Conservation (phyloP, 2,797 vertebrate genomes). For the Gambelia wislizenii region DNA sequence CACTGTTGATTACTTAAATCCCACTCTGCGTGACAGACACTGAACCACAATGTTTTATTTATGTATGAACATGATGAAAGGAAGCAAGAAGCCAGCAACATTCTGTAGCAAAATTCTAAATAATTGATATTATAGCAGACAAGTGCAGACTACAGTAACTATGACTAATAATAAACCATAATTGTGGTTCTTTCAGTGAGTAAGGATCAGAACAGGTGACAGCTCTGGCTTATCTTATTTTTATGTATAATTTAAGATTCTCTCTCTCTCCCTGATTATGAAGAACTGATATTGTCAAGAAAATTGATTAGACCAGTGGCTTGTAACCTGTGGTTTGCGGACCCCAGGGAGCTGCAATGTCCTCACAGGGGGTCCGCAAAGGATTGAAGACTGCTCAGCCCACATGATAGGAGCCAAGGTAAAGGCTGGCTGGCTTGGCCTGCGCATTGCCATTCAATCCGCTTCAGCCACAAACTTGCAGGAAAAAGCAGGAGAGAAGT, state of each 20-base stretch:
- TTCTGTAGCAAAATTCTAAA: slow-evolving; percentile 4
- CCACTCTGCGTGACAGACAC: slow-evolving; percentile 17
- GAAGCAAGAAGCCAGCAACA: neutral
- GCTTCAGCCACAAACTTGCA: too few relatives aligned
- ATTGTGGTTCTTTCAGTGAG: neutral
- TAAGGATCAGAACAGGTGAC: neutral
- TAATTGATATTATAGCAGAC: neutral
- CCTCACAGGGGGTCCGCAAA: too few relatives aligned
- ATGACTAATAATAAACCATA: neutral
- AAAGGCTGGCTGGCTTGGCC: too few relatives aligned
- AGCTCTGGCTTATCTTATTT: neutral
- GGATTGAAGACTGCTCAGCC: too few relatives aligned
- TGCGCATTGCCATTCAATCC: too few relatives aligned
- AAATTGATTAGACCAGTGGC: neutral
- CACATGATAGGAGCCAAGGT: too few relatives aligned
- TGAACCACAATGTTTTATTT: slow-evolving; percentile 22
- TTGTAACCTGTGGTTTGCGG: too few relatives aligned
- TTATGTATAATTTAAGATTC: neutral
- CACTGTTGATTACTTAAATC: slow-evolving; percentile 40
- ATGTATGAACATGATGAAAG: neutral
- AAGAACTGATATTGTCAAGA: neutral
- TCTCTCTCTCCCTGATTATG: neutral
- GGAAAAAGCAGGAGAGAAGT: too few relatives aligned
- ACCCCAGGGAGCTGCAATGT: too few relatives aligned
- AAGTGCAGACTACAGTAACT: neutral